Evolutionary conservation across 2,888 invertebrate genomes (phyloP).

Genomic region (Caenorhabditis sp.): DNA sequence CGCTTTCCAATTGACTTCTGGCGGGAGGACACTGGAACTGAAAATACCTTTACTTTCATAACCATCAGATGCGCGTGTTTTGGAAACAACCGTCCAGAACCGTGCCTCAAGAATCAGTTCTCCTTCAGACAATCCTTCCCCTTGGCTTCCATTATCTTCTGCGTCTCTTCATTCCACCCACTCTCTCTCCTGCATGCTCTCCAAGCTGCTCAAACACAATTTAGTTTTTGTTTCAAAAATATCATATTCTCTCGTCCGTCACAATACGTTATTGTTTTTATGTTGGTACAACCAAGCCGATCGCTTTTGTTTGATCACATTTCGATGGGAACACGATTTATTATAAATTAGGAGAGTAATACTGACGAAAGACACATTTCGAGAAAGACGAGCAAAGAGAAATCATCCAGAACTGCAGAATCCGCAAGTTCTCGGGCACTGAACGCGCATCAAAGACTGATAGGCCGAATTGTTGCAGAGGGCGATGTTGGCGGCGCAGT

Average conservation of each 20-base stretch:
- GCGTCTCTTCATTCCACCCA: neutral
- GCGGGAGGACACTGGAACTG: too few species aligned
- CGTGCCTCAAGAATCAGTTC: neutral
- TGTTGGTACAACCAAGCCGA: conserved; percentile 34
- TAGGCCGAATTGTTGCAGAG: conserved; percentile 43
- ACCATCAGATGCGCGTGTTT: too few species aligned
- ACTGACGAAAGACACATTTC: conserved; percentile 3
- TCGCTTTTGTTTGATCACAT: conserved; percentile 41
- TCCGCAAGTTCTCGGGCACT: conserved; percentile 47
- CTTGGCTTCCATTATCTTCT: conserved; percentile 15
- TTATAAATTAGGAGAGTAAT: conserved; percentile 31
- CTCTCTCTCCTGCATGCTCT: neutral
- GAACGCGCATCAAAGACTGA: conserved; percentile 26
- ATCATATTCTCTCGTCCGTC: conserved; percentile 24
- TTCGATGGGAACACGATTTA: conserved; percentile 14
- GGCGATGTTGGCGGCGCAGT: conserved; percentile 17
- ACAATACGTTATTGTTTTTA: conserved; percentile 54
- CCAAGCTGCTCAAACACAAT: conserved; percentile 37
- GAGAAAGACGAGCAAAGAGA: neutral
- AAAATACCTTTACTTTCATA: too few species aligned
- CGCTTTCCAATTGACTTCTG: too few species aligned
- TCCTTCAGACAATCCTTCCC: neutral
- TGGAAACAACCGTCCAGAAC: neutral
- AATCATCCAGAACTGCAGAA: conserved; percentile 12
- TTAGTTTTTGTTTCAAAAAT: conserved; percentile 51